These are phyloP conservation scores for Spicauda simplicius DNA, from an alignment of 2,888 invertebrate species.

Conservation along the genomic window DNA sequence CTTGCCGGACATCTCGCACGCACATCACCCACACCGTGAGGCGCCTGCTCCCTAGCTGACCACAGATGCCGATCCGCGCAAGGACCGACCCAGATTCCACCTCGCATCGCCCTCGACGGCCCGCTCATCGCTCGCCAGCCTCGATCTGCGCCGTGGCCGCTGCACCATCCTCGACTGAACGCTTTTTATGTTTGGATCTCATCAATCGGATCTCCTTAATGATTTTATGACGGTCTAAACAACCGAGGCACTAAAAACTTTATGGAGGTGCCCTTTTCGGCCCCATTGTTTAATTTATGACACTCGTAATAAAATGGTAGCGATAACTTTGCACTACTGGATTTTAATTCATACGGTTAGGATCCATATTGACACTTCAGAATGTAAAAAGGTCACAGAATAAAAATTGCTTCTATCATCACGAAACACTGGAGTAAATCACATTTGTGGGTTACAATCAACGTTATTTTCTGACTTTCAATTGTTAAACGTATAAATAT, in stretches of 20 bases:
- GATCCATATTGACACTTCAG: constrained; percentile 66
- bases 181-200: constrained; percentile 62
- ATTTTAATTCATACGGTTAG: constrained; percentile 57
- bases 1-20: constrained; percentile 91
- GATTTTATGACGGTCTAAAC: constrained; percentile 69
- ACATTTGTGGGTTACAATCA: not conserved
- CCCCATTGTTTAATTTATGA: constrained; percentile 72
- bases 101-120: constrained; percentile 71
- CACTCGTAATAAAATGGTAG: constrained; percentile 65
- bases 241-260: constrained; percentile 63
- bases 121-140: constrained; percentile 73
- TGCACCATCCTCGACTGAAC: constrained; percentile 72
- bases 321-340: constrained; percentile 57
- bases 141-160: constrained; percentile 56
- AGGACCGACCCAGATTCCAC: constrained; percentile 59
- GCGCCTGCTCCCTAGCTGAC: constrained; percentile 75
- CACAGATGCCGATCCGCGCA: constrained; percentile 62
- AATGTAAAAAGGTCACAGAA: constrained; percentile 74
- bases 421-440: constrained; percentile 14
- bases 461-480: not conserved
- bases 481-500: constrained; percentile 2
- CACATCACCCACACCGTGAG: constrained; percentile 87
- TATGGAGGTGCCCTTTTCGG: constrained; percentile 80
- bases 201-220: constrained; percentile 65
- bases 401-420: constrained; percentile 67